Evolutionary conservation across 2,888 invertebrate species (phyloP).

Genomic region (Teleiodes luculella): DNA sequence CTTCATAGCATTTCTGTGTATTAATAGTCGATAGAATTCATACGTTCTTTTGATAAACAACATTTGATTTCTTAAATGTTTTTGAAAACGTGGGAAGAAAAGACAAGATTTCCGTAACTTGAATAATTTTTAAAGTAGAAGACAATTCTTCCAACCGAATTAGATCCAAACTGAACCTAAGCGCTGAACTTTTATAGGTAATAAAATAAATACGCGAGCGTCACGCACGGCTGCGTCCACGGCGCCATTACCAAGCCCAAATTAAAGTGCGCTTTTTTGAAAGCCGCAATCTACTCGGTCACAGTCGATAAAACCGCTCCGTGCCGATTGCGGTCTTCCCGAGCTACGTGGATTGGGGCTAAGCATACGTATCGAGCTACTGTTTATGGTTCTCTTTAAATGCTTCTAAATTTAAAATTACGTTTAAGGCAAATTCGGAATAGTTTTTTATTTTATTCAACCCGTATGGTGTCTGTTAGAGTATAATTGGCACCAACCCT

Average conservation of each 20-base stretch:
- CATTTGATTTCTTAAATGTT: no score
- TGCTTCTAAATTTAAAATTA: no score
- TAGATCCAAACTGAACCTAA: conserved; percentile 18
- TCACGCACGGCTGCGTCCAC: conserved; percentile 60
- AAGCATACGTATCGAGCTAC: neutral
- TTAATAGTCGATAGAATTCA: no score
- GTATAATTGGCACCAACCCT: no score
- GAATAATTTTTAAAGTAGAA: no score
- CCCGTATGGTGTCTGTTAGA: no score
- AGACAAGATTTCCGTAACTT: no score
- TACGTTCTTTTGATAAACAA: no score
- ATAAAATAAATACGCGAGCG: conserved; percentile 70
- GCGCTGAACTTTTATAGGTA: conserved; percentile 62
- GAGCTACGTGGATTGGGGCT: conserved; percentile 16
- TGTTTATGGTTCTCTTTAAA: neutral
- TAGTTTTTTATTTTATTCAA: no score
- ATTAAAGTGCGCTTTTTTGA: conserved; percentile 74
- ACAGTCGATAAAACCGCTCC: conserved; percentile 73
- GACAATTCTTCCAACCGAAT: neutral
- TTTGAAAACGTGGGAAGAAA: no score
- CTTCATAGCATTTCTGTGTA: no score
- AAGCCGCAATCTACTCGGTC: conserved; percentile 65
- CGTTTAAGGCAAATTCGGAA: no score
- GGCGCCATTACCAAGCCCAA: conserved; percentile 52
- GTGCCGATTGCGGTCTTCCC: conserved; percentile 62